Evolutionary conservation across 1,140 invertebrate genomes (phyloP).

Genomic region (Oedothorax gibbosus): DNA sequence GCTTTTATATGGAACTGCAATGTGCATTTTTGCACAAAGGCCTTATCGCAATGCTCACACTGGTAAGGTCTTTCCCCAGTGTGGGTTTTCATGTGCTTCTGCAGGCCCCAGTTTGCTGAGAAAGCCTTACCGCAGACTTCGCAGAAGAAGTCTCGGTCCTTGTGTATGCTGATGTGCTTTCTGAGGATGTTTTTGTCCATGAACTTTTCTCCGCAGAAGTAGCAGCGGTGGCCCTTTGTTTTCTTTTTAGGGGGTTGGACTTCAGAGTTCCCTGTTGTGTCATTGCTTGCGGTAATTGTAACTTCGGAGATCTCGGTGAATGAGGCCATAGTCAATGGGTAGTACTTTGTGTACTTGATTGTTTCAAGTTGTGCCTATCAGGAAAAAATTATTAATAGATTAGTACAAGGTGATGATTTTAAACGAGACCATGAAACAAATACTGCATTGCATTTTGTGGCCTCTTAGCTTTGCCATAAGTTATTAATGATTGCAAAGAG

Average conservation of each 20-base stretch:
- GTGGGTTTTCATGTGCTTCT: constrained; percentile 51
- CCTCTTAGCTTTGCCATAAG: no score
- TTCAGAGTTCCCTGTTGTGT: background rate
- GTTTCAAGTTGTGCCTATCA: no score
- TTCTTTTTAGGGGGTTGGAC: constrained; percentile 34
- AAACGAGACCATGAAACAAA: no score
- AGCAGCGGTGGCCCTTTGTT: constrained; percentile 58
- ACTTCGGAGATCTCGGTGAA: background rate
- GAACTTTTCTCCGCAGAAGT: constrained; percentile 61
- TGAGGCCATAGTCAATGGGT: background rate
- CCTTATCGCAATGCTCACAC: constrained; percentile 75
- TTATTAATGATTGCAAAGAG: no score
- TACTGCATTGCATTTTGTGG: no score
- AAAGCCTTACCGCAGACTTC: constrained; percentile 77
- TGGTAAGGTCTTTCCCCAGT: constrained; percentile 61
- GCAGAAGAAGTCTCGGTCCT: constrained; percentile 63
- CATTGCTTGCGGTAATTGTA: background rate
- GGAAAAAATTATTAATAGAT: no score
- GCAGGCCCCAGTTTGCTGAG: constrained; percentile 78
- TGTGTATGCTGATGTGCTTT: constrained; percentile 57
- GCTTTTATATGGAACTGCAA: constrained; percentile 77
- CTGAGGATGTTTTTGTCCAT: constrained; percentile 43
- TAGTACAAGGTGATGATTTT: no score
- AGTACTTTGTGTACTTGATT: no score
- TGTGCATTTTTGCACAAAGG: constrained; percentile 80